Evolutionary conservation across 2,888 invertebrate genomes (phyloP).

Genomic region (Hypena proboscidalis): DNA sequence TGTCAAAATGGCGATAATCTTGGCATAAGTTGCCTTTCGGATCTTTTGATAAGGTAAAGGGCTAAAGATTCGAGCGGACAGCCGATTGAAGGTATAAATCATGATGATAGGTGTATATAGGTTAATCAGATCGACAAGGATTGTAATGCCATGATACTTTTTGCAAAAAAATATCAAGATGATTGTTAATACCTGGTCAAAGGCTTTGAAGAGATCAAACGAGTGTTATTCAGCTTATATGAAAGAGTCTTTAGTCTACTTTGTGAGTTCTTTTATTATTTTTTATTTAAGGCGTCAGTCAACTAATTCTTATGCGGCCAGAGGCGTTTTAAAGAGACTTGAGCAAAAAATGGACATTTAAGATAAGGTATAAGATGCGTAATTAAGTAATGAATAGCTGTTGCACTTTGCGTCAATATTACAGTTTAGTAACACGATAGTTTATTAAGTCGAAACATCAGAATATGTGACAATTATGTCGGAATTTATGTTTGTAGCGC

Average conservation of each 20-base stretch:
- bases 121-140: conserved; percentile 36
- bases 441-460: too few relatives aligned
- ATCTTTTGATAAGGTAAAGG: conserved; percentile 60
- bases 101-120: conserved; percentile 47
- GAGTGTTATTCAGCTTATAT: not conserved
- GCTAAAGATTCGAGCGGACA: conserved; percentile 49
- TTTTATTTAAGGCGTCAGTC: too few relatives aligned
- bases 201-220: not conserved
- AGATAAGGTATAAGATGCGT: not conserved
- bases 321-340: too few relatives aligned
- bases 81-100: conserved; percentile 49
- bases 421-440: too few relatives aligned
- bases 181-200: conserved; percentile 11
- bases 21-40: conserved; percentile 55
- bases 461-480: conserved; percentile 33
- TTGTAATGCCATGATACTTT: conserved; percentile 23
- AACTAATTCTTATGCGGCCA: too few relatives aligned
- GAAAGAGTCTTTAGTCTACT: not conserved
- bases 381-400: not conserved
- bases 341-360: too few relatives aligned
- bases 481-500: conserved; percentile 50
- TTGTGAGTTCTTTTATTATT: too few relatives aligned
- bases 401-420: too few relatives aligned
- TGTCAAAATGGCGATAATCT: not conserved
- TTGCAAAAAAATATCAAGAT: conserved; percentile 24